Percentiles rank a stretch among this genome's conserved stretches.
Conservation (phyloP, 2,113 vertebrate genomes). For the Nannospalax galili region DNA sequence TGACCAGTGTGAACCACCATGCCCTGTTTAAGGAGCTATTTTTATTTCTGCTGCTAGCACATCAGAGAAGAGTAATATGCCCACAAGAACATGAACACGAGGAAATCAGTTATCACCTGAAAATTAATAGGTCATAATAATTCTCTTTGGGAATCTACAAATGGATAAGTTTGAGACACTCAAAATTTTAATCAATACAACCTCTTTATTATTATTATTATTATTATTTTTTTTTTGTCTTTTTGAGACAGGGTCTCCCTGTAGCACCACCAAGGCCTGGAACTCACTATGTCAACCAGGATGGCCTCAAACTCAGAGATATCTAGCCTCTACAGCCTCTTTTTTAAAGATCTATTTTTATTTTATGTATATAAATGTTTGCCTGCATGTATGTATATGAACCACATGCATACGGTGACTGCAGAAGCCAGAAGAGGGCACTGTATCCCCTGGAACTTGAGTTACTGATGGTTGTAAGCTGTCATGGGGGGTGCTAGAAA, state of each 20-base stretch:
- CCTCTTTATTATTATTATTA: too few relatives aligned
- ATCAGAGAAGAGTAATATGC: neutral
- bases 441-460: neutral
- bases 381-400: neutral
- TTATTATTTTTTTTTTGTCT: too few relatives aligned
- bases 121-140: constrained; percentile 9
- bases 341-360: too few relatives aligned
- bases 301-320: too few relatives aligned
- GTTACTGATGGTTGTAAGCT: too few relatives aligned
- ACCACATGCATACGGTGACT: neutral
- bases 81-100: neutral
- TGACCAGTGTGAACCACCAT: neutral
- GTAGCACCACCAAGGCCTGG: too few relatives aligned
- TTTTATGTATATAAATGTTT: neutral
- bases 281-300: too few relatives aligned
- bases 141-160: constrained; percentile 10
- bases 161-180: neutral
- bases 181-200: constrained; percentile 14
- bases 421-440: neutral
- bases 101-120: constrained; percentile 11
- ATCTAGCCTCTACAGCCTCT: too few relatives aligned
- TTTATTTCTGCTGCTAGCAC: neutral
- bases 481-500: neutral
- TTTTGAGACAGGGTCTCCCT: too few relatives aligned
- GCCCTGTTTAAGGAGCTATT: neutral